Percentiles rank a stretch among this genome's conserved stretches.
These are phyloP conservation scores for Sialis lutaria DNA, from an alignment of 2,888 invertebrate species.

Conservation along the genomic window DNA sequence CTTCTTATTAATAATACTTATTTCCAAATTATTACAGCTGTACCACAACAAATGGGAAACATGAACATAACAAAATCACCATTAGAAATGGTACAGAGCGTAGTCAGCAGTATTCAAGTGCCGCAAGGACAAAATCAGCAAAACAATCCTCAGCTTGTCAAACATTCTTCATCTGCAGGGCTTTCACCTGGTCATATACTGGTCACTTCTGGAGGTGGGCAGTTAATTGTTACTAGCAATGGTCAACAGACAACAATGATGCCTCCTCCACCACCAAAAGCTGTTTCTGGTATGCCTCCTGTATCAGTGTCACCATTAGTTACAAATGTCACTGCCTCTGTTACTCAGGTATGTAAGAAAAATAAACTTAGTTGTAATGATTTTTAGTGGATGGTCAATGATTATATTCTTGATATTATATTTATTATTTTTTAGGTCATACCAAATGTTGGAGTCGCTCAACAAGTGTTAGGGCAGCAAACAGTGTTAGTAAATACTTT, in stretches of 20 bases:
- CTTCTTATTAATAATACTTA: too few species aligned
- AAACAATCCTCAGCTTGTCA: slow-evolving; percentile 23
- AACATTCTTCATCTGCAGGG: slow-evolving; percentile 27
- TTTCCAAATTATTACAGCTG: too few species aligned
- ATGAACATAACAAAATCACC: slow-evolving; percentile 39
- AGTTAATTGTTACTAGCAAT: slow-evolving; percentile 47
- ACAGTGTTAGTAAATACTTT: slow-evolving; percentile 68
- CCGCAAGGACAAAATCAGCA: slow-evolving; percentile 23
- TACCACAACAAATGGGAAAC: slow-evolving; percentile 17
- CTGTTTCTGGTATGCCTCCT: slow-evolving; percentile 34
- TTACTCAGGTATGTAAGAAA: slow-evolving; percentile 27
- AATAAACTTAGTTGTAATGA: too few species aligned
- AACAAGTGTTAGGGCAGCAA: slow-evolving; percentile 53
- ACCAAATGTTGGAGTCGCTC: slow-evolving; percentile 41
- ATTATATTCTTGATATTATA: too few species aligned
- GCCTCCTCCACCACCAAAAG: slow-evolving; percentile 39
- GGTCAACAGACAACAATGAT: slow-evolving; percentile 42
- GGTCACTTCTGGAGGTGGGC: slow-evolving; percentile 59
- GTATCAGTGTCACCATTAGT: slow-evolving; percentile 42
- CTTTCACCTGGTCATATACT: slow-evolving; percentile 50
- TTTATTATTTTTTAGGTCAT: slow-evolving; percentile 23
- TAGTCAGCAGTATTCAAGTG: slow-evolving; percentile 50
- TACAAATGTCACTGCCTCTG: slow-evolving; percentile 45
- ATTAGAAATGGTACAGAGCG: slow-evolving; percentile 61
- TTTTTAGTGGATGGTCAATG: too few species aligned